Evolutionary conservation across 2,888 invertebrate genomes (phyloP).

Genomic region (Epinotia nisella): DNA sequence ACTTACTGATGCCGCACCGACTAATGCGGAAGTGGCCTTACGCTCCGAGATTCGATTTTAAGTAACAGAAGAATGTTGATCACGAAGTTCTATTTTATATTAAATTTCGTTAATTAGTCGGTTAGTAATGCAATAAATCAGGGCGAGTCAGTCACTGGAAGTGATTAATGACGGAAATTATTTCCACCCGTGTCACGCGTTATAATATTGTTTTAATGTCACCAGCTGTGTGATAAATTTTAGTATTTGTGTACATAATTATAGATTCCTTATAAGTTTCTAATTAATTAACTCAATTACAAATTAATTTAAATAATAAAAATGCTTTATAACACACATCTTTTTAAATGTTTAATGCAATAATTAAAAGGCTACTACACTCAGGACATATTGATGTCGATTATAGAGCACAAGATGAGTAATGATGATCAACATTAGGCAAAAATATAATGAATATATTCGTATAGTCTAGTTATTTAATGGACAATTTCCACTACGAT

Average conservation of each 20-base stretch:
- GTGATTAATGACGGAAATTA: constrained; percentile 35
- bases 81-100: background rate
- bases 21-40: too few relatives aligned
- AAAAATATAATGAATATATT: too few relatives aligned
- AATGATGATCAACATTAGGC: too few relatives aligned
- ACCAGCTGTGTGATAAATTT: constrained; percentile 17
- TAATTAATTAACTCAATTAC: constrained; percentile 15
- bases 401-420: too few relatives aligned
- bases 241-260: background rate
- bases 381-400: too few relatives aligned
- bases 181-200: constrained; percentile 6
- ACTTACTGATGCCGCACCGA: too few relatives aligned
- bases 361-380: too few relatives aligned
- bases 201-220: background rate
- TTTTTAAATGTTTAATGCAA: too few relatives aligned
- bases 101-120: constrained; percentile 16
- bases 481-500: too few relatives aligned
- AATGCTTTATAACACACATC: background rate
- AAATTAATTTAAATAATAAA: background rate
- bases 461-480: too few relatives aligned
- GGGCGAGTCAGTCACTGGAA: constrained; percentile 24
- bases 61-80: background rate
- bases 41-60: background rate
- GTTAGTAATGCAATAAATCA: constrained; percentile 40
- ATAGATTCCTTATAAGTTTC: background rate